phyloP scores from a whole-genome alignment of 2,797 vertebrate species.

The Caiman crocodilus region DNA sequence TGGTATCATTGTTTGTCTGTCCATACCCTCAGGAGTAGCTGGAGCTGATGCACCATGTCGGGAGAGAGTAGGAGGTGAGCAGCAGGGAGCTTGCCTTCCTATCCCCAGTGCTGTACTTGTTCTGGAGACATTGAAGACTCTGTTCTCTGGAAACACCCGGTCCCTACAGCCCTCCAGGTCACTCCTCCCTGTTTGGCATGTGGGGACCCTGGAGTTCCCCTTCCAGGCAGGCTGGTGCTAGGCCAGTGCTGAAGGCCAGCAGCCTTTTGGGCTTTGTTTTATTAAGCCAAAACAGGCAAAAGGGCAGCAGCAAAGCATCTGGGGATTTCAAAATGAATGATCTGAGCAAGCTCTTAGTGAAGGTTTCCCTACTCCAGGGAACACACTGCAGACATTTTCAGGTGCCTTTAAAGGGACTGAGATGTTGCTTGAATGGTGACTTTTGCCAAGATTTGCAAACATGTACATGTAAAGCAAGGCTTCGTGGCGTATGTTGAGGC shows the following conservation, averaged over 20 bases:
- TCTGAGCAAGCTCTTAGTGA: slow-evolving; percentile 2
- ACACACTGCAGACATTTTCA: slow-evolving; percentile 62
- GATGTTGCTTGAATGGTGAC: not conserved
- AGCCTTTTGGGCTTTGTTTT: slow-evolving; percentile 49
- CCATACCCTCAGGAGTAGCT: not conserved
- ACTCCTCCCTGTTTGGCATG: not conserved
- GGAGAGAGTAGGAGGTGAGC: not conserved
- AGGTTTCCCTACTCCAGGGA: slow-evolving; percentile 56
- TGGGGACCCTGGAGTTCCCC: not conserved
- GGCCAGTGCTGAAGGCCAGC: not conserved
- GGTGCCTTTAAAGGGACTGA: accelerated
- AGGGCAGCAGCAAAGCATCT: slow-evolving; percentile 6
- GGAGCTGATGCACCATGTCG: too few relatives aligned
- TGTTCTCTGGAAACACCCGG: not conserved
- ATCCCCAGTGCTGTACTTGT: not conserved
- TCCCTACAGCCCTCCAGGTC: not conserved
- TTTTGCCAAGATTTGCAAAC: not conserved
- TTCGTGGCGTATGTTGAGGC: not conserved
- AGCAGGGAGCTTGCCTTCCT: not conserved
- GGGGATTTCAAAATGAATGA: slow-evolving; percentile 51
- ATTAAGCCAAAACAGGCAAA: slow-evolving; percentile 77
- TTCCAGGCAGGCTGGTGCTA: not conserved
- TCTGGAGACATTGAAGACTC: not conserved
- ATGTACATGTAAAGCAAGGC: not conserved
- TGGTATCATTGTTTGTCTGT: too few relatives aligned